Base-by-base conservation (phyloP, 2,797 vertebrate species). In the Eupleurogrammus muticus region DNA sequence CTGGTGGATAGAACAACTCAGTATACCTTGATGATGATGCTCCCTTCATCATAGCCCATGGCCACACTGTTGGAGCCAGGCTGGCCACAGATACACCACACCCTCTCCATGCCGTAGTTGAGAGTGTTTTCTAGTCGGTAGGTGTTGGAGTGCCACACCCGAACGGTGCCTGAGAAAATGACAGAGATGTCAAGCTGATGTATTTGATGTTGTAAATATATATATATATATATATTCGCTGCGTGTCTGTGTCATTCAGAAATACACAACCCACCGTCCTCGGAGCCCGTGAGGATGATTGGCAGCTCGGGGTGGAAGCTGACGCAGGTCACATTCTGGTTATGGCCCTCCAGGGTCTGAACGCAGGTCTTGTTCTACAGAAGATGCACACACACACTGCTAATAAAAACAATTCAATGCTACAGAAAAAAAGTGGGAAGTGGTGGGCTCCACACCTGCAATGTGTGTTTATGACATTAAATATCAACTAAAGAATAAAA, bases 81-180 rank as follows among this genome's bases (percentile, higher is more conserved):
- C 97, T 93, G 92, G 75, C 97, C 97, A 13, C 96, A 96, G 79
- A 98, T 97, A 64, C 98, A 99, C 98, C 98, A 99, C 52, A 99
- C 98, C 1, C 98, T 91, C 89, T 99, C 98, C 98, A 99, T 99
- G 69, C 98, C 97, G 0, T 99, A 99, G 90, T 99, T 99, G 65
- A 99, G 88, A 0, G 98, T 99, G 84, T 96, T 99, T 80, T 99
- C 98, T 66, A 99, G 93, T 7, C 98, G 96, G 54, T 99, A 99
- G 0, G 98, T 99, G 81, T 97, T 99, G 0, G 97, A 98, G 84
- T 99, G 97, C 98, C 98, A 99, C 72, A 99, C 98, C 9, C 98
- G 96, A 54, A 99, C 97, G 0, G 98, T 99, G 58, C 98, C 98
- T 99, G 44, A 49, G 1, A 32, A 2, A 6, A 14, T 20, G 0